These are phyloP conservation scores for Balaeniceps rex DNA, from an alignment of 2,113 vertebrate genomes.

Conservation along the genomic window DNA sequence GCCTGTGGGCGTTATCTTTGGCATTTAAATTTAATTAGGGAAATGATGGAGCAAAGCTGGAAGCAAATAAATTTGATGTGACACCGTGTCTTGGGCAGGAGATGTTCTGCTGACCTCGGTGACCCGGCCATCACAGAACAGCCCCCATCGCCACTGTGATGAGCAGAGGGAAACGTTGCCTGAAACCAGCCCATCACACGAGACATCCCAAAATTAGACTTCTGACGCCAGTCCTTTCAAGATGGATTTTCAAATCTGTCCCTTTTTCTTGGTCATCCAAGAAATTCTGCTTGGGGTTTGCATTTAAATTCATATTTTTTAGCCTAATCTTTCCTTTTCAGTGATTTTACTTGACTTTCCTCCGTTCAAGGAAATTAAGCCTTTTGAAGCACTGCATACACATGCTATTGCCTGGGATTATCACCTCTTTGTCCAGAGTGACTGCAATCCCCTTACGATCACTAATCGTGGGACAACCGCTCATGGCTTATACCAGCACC, in stretches of 20 bases:
- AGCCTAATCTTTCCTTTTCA: neutral
- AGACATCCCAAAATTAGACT: neutral
- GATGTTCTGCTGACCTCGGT: neutral
- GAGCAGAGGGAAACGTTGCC: neutral
- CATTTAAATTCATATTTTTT: neutral
- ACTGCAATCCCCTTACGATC: neutral
- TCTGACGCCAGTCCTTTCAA: neutral
- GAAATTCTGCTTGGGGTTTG: neutral
- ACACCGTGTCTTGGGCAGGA: neutral
- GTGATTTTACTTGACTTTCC: neutral
- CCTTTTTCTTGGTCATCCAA: neutral
- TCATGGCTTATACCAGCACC: rapidly evolving
- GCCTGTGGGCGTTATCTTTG: neutral
- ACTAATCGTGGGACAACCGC: neutral
- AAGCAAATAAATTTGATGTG: neutral
- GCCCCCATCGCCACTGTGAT: neutral
- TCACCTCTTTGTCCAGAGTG: rapidly evolving
- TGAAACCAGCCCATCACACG: neutral
- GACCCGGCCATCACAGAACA: neutral
- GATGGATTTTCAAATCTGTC: neutral
- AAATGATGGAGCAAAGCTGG: neutral
- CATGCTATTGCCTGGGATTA: neutral
- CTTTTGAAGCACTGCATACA: no score
- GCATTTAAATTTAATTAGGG: no score
- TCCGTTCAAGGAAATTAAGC: neutral